These are phyloP conservation scores for Dinothrombium tinctorium DNA, from an alignment of 1,140 invertebrate species.

Conservation along the genomic window DNA sequence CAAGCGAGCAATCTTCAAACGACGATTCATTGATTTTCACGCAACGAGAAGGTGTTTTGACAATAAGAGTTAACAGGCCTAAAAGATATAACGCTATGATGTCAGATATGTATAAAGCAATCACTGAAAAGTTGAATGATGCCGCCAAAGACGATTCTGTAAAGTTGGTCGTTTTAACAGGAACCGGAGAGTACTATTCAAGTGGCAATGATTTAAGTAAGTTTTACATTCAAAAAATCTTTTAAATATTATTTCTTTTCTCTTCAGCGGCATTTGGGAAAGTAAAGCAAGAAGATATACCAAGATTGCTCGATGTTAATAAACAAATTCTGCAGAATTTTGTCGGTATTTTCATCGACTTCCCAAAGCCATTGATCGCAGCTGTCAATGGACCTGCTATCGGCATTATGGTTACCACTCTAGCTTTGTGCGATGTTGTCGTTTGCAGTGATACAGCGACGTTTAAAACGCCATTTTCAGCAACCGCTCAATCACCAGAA, in stretches of 20 bases:
- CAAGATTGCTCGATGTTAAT: constrained; percentile 21
- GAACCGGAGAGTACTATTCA: constrained; percentile 43
- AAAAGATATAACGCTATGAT: constrained; percentile 31
- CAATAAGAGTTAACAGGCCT: constrained; percentile 45
- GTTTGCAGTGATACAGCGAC: constrained; percentile 62
- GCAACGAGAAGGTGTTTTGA: constrained; percentile 16
- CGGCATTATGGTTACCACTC: constrained; percentile 57
- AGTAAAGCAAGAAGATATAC: constrained; percentile 18
- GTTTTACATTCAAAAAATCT: not conserved
- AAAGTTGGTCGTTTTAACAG: constrained; percentile 40
- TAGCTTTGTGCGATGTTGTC: constrained; percentile 64
- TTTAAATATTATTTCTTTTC: not conserved
- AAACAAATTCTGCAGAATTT: constrained; percentile 29
- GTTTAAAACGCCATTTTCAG: constrained; percentile 61
- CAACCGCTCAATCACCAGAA: constrained; percentile 53
- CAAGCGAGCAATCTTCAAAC: not conserved
- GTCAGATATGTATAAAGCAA: constrained; percentile 34
- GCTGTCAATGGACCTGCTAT: constrained; percentile 83
- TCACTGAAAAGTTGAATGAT: constrained; percentile 36
- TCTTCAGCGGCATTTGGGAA: not conserved
- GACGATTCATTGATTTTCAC: not conserved
- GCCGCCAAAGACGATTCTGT: constrained; percentile 35
- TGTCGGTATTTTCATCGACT: constrained; percentile 52
- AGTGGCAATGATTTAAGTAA: constrained; percentile 63
- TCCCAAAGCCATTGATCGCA: constrained; percentile 64